Percentiles rank a stretch among this genome's conserved stretches.
Conservation (phyloP, 2,113 vertebrate genomes). For the Haliaeetus leucogaster region DNA sequence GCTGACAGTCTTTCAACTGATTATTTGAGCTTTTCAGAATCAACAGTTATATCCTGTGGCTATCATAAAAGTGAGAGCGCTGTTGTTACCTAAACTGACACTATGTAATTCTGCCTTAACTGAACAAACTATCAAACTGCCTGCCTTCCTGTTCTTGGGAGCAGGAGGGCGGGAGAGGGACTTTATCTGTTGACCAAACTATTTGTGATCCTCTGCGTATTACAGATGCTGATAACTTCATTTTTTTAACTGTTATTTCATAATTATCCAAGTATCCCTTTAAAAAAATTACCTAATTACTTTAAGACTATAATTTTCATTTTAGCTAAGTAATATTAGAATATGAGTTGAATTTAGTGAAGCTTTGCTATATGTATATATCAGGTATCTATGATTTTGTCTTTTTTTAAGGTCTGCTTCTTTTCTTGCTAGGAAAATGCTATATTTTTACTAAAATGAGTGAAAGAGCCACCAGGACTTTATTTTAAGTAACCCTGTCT, state of each 20-base stretch:
- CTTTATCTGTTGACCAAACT: background rate
- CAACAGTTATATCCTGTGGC: background rate
- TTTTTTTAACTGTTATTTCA: background rate
- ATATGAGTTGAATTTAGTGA: background rate
- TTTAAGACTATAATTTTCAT: background rate
- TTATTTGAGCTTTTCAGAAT: background rate
- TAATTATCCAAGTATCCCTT: background rate
- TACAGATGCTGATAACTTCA: background rate
- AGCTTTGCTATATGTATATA: background rate
- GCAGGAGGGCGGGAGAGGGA: background rate
- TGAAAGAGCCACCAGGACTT: background rate
- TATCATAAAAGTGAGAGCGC: background rate
- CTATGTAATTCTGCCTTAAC: background rate
- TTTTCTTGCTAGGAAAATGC: background rate
- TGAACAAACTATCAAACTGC: background rate
- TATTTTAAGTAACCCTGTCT: background rate
- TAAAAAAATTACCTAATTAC: background rate
- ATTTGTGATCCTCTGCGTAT: background rate
- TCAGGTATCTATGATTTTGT: background rate
- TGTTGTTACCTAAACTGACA: background rate
- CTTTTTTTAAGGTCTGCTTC: background rate
- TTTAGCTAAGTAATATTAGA: background rate
- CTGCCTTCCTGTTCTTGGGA: background rate
- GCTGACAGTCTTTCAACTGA: background rate
- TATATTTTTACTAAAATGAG: background rate